Conservation (phyloP, 2,113 vertebrate genomes). For the Callopanchax toddi region DNA sequence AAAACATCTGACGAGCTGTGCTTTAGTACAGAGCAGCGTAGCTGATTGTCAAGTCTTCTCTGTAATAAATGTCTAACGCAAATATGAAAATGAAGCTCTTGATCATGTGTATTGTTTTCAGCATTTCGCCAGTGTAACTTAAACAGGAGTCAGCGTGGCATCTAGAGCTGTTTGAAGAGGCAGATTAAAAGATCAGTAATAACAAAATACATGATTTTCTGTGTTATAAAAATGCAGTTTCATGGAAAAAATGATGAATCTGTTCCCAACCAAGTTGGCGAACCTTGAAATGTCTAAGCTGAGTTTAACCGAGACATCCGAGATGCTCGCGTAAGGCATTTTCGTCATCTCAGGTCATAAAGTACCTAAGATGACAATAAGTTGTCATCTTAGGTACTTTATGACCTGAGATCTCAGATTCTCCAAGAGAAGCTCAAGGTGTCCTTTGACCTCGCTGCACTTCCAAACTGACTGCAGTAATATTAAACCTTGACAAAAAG, state of each 20-base stretch:
- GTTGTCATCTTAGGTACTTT: not conserved
- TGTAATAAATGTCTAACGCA: not conserved
- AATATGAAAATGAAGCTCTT: not conserved
- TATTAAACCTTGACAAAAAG: not conserved
- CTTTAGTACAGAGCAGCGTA: not conserved
- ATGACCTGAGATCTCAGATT: not conserved
- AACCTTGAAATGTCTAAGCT: not conserved
- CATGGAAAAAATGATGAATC: too few relatives aligned
- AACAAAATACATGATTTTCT: too few relatives aligned
- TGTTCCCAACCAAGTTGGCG: not conserved
- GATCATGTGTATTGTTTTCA: not conserved
- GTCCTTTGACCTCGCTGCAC: not conserved
- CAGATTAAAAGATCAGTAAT: too few relatives aligned
- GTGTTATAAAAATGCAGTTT: too few relatives aligned
- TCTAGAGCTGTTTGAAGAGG: too few relatives aligned
- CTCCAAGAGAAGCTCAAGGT: not conserved
- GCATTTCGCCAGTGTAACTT: too few relatives aligned
- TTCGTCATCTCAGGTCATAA: not conserved
- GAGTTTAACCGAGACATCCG: not conserved
- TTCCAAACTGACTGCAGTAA: not conserved
- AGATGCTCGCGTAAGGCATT: not conserved
- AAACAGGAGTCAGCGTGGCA: too few relatives aligned
- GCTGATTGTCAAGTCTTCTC: not conserved
- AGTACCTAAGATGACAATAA: not conserved
- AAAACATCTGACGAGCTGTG: conserved; percentile 2